Evolutionary conservation across 2,888 invertebrate species (phyloP), one percentile per base, ranked within the genome.

Genomic region (Cylindroiulus punctatus): DNA sequence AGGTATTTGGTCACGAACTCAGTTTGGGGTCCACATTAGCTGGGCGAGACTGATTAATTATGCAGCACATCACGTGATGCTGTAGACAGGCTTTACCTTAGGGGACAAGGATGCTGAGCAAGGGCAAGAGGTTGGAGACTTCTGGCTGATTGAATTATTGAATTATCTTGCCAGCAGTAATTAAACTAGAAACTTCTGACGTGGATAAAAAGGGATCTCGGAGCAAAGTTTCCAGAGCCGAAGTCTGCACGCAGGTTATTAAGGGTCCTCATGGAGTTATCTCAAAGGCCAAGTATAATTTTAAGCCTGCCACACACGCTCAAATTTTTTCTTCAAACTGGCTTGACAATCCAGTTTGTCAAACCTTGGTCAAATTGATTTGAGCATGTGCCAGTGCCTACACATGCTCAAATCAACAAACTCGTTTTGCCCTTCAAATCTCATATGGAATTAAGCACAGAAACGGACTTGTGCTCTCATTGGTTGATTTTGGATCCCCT

Each of bases 201-300:
- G 22, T 57, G 57, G 65, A 14, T 4, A 57, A 57, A 26, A 65
- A 26, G 26, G 19, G 65, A 65, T 65, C 65, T 65, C 26, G 65
- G 65, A 26, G n/a, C 2, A 65, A 65, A 65, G 2, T 65, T 65
- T 1, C 65, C 22, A 65, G 26, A 65, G 65, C 65, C 65, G 1
- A 26, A 1, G 65, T 65, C 65, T 65, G 65, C 65, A 65, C 65
- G 65, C 65, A 65, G 65, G 26, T 65, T 65, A 65, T 65, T 65
- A 65, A 26, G 26, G 65, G 65, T 65, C 65, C 65, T 4, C 22
- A 65, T 65, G 65, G 65, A 65, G 65, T 65, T 65, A 26, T 8
- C 65, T 65, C 12, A n/a, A n/a, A 65, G 22, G 0, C 65, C 26
- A 65, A 26, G 22, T 26, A n/a, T n/a, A 65, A 57, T 57, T 57